Conservation (phyloP, 2,888 invertebrate genomes). For the Pachymerium ferrugineum region DNA sequence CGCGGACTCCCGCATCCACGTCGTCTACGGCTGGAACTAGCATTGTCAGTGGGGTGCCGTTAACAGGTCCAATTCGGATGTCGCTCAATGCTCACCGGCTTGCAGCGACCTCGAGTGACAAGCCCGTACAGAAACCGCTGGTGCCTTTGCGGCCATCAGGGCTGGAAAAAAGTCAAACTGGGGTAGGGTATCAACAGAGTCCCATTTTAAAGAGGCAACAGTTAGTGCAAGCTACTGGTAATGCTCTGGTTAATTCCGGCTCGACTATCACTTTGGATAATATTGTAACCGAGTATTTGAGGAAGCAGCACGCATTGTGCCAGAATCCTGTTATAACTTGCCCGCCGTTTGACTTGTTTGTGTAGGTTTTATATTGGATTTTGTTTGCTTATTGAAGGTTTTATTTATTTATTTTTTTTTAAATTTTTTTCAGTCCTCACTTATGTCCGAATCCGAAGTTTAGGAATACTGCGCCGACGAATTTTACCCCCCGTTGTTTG, state of each 20-base stretch:
- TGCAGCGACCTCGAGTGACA: not conserved
- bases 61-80: not conserved
- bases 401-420: conserved; percentile 32
- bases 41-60: not conserved
- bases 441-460: conserved; percentile 86
- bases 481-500: conserved; percentile 62
- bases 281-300: conserved; percentile 92
- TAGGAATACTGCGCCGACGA: conserved; percentile 60
- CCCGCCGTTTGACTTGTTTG: conserved; percentile 89
- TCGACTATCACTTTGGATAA: conserved; percentile 70
- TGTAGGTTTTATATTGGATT: conserved; percentile 53
- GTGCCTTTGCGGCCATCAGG: not conserved
- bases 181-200: conserved; percentile 39
- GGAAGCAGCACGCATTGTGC: conserved; percentile 96
- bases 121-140: not conserved
- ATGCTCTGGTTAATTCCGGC: conserved; percentile 32
- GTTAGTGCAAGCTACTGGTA: not conserved
- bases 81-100: not conserved
- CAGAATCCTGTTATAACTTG: conserved; percentile 96
- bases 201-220: conserved; percentile 38
- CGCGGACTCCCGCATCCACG: not conserved
- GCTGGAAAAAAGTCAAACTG: conserved; percentile 38
- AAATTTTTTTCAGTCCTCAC: conserved; percentile 66
- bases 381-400: not conserved
- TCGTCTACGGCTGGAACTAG: not conserved